Conservation (phyloP, 23 tunicate species). For the Pegea sp. region DNA sequence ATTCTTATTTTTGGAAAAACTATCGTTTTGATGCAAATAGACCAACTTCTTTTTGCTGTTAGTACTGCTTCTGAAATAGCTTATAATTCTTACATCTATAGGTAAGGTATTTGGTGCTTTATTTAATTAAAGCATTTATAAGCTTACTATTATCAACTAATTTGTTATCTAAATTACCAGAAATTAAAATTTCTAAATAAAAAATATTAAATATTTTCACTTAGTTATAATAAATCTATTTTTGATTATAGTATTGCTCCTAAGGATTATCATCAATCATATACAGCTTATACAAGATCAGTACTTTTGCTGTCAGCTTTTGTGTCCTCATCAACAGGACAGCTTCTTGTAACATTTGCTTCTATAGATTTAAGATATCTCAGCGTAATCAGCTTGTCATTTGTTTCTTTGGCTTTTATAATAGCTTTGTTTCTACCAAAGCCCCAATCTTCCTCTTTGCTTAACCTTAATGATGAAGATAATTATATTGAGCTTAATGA, state of each 20-base stretch:
- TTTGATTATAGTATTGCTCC: slow-evolving; percentile 30
- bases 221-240: too few species aligned
- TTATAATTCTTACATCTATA: slow-evolving; percentile 84
- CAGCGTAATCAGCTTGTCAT: slow-evolving; percentile 20
- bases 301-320: slow-evolving; percentile 31
- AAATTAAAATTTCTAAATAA: too few species aligned
- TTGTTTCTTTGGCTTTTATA: slow-evolving; percentile 35
- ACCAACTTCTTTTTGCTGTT: slow-evolving; percentile 59
- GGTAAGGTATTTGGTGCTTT: too few species aligned
- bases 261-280: slow-evolving; percentile 22
- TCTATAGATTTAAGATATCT: slow-evolving; percentile 34
- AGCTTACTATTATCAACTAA: too few species aligned
- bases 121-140: too few species aligned
- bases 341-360: slow-evolving; percentile 49
- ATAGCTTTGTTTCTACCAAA: slow-evolving; percentile 47
- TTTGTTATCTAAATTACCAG: too few species aligned
- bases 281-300: slow-evolving; percentile 58
- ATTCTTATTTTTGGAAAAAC: slow-evolving; percentile 33
- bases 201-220: too few species aligned
- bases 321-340: slow-evolving; percentile 38
- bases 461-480: too few species aligned
- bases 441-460: slow-evolving; percentile 35
- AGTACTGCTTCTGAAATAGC: slow-evolving; percentile 80
- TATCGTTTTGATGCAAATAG: slow-evolving; percentile 47
- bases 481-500: too few species aligned